These are phyloP conservation scores for Paracanthobrama guichenoti DNA, from an alignment of 2,113 vertebrate species.

Conservation along the genomic window DNA sequence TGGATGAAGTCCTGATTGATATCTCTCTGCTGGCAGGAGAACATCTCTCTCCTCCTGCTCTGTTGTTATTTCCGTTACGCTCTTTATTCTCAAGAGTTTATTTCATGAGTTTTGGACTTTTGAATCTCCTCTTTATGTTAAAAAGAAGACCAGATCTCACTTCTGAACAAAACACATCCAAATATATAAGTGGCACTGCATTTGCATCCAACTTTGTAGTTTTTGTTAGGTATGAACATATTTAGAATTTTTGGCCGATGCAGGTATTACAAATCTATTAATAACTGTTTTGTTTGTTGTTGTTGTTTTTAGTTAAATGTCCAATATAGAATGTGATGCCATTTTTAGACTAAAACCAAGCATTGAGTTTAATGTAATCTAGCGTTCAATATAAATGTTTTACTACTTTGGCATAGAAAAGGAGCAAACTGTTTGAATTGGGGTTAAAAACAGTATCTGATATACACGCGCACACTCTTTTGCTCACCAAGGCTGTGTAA, in stretches of 20 bases:
- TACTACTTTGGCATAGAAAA: background rate
- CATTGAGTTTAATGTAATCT: background rate
- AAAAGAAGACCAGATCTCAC: background rate
- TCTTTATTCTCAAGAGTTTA: constrained; percentile 15
- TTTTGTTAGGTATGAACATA: background rate
- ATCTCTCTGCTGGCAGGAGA: constrained; percentile 20
- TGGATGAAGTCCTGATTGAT: constrained; percentile 35
- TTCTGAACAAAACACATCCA: background rate
- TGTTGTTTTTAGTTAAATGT: background rate
- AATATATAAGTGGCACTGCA: background rate
- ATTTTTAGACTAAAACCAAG: background rate
- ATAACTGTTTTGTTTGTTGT: constrained; percentile 1
- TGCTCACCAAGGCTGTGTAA: no score
- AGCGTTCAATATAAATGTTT: background rate
- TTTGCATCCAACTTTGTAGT: background rate
- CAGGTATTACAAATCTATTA: background rate
- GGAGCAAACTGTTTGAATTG: no score
- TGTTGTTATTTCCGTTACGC: constrained; percentile 25
- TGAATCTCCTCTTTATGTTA: constrained; percentile 11
- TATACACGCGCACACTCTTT: no score
- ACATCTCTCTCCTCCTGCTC: constrained; percentile 20
- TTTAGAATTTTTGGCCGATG: background rate
- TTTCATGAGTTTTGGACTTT: constrained; percentile 2
- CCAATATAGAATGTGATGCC: background rate
- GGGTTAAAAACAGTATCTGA: no score